phyloP scores from a whole-genome alignment of 2,888 invertebrate species.

The Chaetogeoica ovagalla region DNA sequence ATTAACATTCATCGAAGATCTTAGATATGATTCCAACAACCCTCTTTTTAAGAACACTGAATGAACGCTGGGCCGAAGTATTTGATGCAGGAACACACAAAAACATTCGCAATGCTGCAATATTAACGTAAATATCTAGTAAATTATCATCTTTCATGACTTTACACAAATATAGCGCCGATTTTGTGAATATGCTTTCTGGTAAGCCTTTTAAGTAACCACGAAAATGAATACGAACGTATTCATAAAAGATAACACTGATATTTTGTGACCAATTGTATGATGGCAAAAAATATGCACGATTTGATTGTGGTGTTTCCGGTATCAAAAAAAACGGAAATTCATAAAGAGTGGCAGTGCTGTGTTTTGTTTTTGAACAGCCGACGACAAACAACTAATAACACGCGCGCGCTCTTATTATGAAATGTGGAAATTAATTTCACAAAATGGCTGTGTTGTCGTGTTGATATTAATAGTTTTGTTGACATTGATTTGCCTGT shows the following conservation, averaged over 20 bases:
- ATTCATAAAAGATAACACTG: too few relatives aligned
- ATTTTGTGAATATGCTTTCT: not conserved
- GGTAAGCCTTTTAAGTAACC: not conserved
- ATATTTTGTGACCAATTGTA: too few relatives aligned
- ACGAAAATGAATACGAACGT: too few relatives aligned
- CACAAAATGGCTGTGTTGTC: not conserved
- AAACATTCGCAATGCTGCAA: too few relatives aligned
- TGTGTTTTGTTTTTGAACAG: constrained; percentile 8
- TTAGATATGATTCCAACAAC: not conserved
- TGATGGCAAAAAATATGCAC: too few relatives aligned
- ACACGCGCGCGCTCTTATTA: not conserved
- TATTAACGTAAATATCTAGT: too few relatives aligned
- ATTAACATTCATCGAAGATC: constrained; percentile 3
- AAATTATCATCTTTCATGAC: not conserved
- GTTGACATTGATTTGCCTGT: not conserved
- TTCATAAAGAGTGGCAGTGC: not conserved
- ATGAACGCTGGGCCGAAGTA: constrained; percentile 1
- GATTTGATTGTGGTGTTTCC: too few relatives aligned
- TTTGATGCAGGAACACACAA: not conserved
- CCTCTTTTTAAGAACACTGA: not conserved
- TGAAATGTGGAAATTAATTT: not conserved
- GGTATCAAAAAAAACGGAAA: not conserved
- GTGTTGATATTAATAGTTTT: constrained; percentile 12
- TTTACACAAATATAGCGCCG: not conserved
- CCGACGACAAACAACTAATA: too few relatives aligned